Conservation (phyloP, 2,888 invertebrate species). For the Aspidiotus destructor region DNA sequence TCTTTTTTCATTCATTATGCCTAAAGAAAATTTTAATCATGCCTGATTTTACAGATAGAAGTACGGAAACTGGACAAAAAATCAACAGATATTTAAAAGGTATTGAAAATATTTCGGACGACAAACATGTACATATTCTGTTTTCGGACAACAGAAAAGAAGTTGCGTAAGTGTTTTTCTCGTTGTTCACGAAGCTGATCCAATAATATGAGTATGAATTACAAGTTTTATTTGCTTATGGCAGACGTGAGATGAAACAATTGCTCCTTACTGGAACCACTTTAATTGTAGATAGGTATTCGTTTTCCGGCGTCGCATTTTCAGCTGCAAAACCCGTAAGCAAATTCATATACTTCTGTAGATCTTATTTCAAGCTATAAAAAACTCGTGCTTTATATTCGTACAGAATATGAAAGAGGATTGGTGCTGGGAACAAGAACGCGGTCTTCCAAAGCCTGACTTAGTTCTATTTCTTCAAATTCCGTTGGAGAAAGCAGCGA, state of each 20-base stretch:
- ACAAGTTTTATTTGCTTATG: neutral
- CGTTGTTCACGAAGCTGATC: no score
- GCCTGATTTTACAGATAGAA: conserved; percentile 49
- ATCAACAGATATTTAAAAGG: conserved; percentile 70
- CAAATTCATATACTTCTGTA: neutral
- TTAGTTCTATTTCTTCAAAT: conserved; percentile 68
- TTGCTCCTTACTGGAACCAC: conserved; percentile 61
- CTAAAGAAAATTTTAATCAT: no score
- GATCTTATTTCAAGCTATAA: neutral
- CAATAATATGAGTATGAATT: no score
- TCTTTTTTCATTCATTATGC: neutral
- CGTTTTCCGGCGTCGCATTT: conserved; percentile 86
- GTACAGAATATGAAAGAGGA: conserved; percentile 39
- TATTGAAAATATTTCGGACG: conserved; percentile 46
- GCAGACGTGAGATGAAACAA: conserved; percentile 50
- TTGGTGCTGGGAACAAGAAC: conserved; percentile 85
- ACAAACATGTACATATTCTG: conserved; percentile 78
- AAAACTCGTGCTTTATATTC: neutral
- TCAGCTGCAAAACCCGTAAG: conserved; percentile 54
- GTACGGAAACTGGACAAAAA: conserved; percentile 65
- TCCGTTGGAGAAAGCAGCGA: conserved; percentile 49
- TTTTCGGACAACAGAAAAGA: conserved; percentile 97
- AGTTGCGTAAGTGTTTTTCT: conserved; percentile 42
- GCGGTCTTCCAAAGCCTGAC: conserved; percentile 81
- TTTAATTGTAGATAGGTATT: conserved; percentile 84